Percentiles rank a stretch among this genome's conserved stretches.
phyloP scores from a whole-genome alignment of 35 echinoderm and acorn worm genomes.

The Strongylocentrotus purpuratus region DNA sequence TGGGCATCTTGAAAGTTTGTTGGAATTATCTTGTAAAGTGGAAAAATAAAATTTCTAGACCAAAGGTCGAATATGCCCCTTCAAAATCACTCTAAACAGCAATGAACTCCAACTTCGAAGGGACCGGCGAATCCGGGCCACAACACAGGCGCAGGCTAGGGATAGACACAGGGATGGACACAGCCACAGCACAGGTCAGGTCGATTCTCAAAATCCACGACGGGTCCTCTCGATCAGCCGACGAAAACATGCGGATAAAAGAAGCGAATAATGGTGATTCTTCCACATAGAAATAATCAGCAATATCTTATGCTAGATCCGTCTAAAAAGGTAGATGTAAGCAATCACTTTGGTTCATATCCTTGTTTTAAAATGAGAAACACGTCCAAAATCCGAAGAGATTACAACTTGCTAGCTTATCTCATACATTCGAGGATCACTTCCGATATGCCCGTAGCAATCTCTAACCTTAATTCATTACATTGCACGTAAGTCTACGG shows the following conservation, averaged over 20 bases:
- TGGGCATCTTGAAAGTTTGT: constrained; percentile 67
- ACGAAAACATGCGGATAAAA: not conserved
- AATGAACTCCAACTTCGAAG: not conserved
- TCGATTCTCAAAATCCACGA: not conserved
- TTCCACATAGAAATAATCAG: not conserved
- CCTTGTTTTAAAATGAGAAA: not conserved
- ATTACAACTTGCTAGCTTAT: not conserved
- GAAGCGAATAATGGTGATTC: not conserved
- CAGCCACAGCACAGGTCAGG: not conserved
- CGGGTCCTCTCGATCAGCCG: not conserved
- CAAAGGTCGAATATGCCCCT: not conserved
- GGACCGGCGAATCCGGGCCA: not conserved
- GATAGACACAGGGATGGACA: not conserved
- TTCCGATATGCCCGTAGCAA: not conserved
- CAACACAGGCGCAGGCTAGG: not conserved
- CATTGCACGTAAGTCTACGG: not conserved
- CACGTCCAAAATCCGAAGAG: not conserved
- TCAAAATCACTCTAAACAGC: not conserved
- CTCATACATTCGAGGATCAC: not conserved
- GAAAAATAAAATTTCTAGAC: not conserved
- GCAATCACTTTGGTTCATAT: not conserved
- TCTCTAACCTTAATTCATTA: not conserved
- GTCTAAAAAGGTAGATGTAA: not conserved
- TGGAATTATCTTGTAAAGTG: not conserved
- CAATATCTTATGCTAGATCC: not conserved